These are phyloP conservation scores for Megaleporinus macrocephalus DNA, from an alignment of 2,113 vertebrate species.

Conservation along the genomic window DNA sequence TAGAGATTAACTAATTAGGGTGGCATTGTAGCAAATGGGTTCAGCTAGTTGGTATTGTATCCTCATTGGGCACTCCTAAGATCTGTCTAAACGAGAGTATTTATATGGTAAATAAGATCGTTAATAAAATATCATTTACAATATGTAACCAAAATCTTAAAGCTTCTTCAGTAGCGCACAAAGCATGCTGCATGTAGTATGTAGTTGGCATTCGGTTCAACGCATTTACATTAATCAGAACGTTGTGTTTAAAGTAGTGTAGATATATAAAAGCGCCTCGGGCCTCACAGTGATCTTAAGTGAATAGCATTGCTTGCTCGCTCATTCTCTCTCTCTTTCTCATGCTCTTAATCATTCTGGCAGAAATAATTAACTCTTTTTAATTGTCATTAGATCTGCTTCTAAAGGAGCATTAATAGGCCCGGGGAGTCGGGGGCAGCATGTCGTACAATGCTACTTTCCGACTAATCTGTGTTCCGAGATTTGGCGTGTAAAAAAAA, in stretches of 20 bases:
- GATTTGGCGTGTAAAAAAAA: background rate
- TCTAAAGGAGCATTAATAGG: conserved; percentile 52
- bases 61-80: too few relatives aligned
- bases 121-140: too few relatives aligned
- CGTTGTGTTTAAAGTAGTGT: conserved; percentile 38
- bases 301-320: conserved; percentile 42
- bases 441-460: conserved; percentile 29
- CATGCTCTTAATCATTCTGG: conserved; percentile 60
- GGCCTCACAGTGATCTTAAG: conserved; percentile 49
- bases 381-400: conserved; percentile 60
- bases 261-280: conserved; percentile 42
- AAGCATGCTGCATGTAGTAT: conserved; percentile 5
- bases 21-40: too few relatives aligned
- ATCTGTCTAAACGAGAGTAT: too few relatives aligned
- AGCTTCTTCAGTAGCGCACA: background rate
- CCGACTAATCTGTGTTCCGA: conserved; percentile 22
- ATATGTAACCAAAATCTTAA: background rate
- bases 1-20: too few relatives aligned
- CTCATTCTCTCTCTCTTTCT: conserved; percentile 20
- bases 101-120: too few relatives aligned
- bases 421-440: conserved; percentile 36
- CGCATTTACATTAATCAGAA: conserved; percentile 42
- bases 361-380: conserved; percentile 65
- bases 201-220: background rate
- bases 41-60: too few relatives aligned